These are phyloP conservation scores for Cephalopterus ornatus DNA, from an alignment of 2,113 vertebrate genomes.

Conservation along the genomic window DNA sequence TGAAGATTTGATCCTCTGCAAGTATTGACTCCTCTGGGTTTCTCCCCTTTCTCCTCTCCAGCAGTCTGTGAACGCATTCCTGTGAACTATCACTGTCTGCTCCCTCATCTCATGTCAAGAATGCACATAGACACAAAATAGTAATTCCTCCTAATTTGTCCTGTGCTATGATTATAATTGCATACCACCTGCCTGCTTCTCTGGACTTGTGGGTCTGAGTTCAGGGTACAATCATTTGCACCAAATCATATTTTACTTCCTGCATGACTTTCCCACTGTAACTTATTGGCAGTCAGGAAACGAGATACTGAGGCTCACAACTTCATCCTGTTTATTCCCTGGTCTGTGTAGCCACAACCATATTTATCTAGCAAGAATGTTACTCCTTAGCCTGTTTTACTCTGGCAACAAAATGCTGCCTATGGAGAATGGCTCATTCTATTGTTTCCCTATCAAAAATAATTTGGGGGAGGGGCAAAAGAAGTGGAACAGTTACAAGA, in stretches of 20 bases:
- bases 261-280: neutral
- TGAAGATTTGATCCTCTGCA: neutral
- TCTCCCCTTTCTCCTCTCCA: neutral
- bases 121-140: neutral
- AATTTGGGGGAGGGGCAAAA: neutral
- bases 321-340: neutral
- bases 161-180: neutral
- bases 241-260: neutral
- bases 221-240: neutral
- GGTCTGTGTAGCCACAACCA: neutral
- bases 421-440: conserved; percentile 6
- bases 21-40: neutral
- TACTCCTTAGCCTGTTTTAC: neutral
- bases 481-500: neutral
- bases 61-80: neutral
- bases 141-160: neutral
- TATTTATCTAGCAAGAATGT: neutral
- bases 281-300: neutral
- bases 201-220: neutral
- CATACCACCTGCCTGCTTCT: neutral
- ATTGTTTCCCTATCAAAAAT: conserved; percentile 20
- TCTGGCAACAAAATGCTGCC: neutral
- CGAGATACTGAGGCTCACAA: neutral
- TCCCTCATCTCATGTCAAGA: neutral
- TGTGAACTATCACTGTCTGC: rapidly evolving